Conservation (phyloP, 2,888 invertebrate genomes). For the Allolobophora icterica region DNA sequence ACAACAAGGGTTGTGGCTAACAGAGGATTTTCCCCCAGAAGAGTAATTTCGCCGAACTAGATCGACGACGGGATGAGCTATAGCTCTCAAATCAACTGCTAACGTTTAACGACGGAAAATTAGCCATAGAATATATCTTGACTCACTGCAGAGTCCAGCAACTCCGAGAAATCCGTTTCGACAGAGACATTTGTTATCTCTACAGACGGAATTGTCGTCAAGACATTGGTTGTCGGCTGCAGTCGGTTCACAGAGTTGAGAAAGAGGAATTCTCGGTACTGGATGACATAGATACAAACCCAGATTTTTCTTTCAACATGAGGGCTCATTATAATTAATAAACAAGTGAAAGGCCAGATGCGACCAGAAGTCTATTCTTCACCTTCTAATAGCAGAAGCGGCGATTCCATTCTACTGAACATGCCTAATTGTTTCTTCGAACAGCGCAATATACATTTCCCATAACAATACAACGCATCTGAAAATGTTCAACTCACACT, state of each 20-base stretch:
- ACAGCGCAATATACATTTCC: no score
- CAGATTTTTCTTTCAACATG: no score
- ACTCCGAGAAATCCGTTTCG: not conserved
- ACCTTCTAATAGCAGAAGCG: no score
- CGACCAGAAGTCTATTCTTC: no score
- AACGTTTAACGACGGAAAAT: not conserved
- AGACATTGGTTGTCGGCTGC: slow-evolving; percentile 7
- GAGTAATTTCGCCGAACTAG: not conserved
- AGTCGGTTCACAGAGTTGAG: not conserved
- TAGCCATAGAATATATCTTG: not conserved
- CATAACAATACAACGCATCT: no score
- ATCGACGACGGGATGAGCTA: no score
- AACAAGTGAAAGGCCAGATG: no score
- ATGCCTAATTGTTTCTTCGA: no score
- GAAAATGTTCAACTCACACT: no score
- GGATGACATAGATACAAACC: not conserved
- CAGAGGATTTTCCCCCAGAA: not conserved
- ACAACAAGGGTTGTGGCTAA: no score
- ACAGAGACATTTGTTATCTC: not conserved
- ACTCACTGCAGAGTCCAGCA: not conserved
- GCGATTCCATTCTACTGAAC: no score
- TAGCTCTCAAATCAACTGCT: not conserved
- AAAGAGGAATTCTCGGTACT: not conserved
- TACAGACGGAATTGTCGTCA: not conserved
- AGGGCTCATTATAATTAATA: no score